Evolutionary conservation across 2,888 invertebrate genomes (phyloP).

Genomic region (Torymus texanus): DNA sequence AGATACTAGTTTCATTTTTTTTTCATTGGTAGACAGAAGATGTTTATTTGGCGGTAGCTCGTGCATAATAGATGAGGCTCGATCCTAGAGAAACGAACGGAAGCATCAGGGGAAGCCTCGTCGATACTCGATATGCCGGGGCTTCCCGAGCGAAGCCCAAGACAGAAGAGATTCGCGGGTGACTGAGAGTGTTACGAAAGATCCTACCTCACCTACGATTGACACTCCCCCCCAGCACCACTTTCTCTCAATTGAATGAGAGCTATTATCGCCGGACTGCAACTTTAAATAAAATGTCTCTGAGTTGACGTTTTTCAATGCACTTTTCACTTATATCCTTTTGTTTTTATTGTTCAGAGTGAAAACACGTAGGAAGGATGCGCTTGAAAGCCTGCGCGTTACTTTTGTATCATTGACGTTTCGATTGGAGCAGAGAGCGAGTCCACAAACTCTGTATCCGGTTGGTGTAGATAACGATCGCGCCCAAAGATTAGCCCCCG

Average conservation of each 20-base stretch:
- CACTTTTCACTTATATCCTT: too few relatives aligned
- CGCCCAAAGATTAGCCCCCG: too few relatives aligned
- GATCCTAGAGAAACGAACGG: constrained; percentile 58
- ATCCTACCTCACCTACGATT: constrained; percentile 23
- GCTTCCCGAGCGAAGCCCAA: constrained; percentile 64
- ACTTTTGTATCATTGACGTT: too few relatives aligned
- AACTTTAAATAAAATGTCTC: too few relatives aligned
- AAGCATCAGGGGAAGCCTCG: constrained; percentile 64
- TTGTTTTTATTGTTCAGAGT: too few relatives aligned
- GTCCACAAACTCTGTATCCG: too few relatives aligned
- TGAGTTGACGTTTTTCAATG: too few relatives aligned
- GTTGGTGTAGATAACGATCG: too few relatives aligned
- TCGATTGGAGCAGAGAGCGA: too few relatives aligned
- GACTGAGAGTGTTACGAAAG: constrained; percentile 53
- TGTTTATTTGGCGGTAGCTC: neutral
- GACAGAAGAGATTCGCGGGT: constrained; percentile 57
- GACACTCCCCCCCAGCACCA: neutral
- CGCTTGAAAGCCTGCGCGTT: too few relatives aligned
- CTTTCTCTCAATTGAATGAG: neutral
- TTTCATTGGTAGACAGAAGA: neutral
- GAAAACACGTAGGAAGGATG: too few relatives aligned
- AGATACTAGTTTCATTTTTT: neutral
- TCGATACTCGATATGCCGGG: constrained; percentile 62
- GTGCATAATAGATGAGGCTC: constrained; percentile 27
- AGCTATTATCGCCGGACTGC: neutral